Evolutionary conservation across 1,140 invertebrate genomes (phyloP), one percentile per base, ranked within the genome.

Genomic region (Ectropis grisescens): DNA sequence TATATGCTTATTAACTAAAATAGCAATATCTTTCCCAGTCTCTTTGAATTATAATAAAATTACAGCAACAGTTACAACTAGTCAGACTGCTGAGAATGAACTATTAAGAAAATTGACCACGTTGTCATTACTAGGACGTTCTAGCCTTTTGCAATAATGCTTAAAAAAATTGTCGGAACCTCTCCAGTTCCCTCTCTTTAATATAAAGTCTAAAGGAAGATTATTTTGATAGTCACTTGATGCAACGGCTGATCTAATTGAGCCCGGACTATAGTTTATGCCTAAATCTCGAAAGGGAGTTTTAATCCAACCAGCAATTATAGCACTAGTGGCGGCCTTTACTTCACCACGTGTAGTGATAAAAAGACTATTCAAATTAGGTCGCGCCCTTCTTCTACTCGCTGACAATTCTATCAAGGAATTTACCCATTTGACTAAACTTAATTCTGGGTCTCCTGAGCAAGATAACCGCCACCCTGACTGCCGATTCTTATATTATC

Each of bases 191-290:
- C 46, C 55, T 1, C 37, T 14, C 12, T 41, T 37, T 16, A 60
- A 32, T 31, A 62, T 58, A 1, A 40, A 16, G 19, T 69, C 47
- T 6, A 69, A 3, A 5, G 51, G 47, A 11, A 54, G 3, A 10
- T 50, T 30, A 23, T 54, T 35, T 10, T 56, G 7, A 41, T 38
- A 50, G 4, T 37, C 15, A 7, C 42, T 36, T 10, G 58, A 66
- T 2, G 58, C 55, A n/a, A 65, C 58, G 11, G 59, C 59, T 3
- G 58, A 51, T 5, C 54, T 24, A 8, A 65, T 48, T 24, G 46
- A 46, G 0, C 60, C 58, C 12, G 60, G 56, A 4, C 37, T 29
- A 11, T 27, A 37, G n/a, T 49, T 28, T 10, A 65, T 47, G 2
- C 44, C 47, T 23, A 49, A 24, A 9, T 47, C 44, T n/a, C 40